Percentiles rank a stretch among this genome's conserved stretches.
phyloP scores from a whole-genome alignment of 2,797 vertebrate genomes.

The Tadarida brasiliensis region DNA sequence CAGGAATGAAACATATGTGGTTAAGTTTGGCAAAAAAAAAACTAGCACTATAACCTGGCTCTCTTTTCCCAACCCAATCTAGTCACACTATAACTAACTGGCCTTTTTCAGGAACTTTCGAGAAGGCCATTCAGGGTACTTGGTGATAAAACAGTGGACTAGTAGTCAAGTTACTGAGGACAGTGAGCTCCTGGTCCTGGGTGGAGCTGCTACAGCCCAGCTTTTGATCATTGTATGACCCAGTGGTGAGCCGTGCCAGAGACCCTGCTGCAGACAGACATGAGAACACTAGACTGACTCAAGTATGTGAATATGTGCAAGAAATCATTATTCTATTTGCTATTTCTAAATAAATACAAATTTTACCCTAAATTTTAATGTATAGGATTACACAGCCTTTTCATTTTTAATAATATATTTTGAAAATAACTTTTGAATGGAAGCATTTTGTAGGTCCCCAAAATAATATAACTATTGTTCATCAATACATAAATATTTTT shows the following conservation, averaged over 20 bases:
- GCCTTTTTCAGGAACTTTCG: background rate
- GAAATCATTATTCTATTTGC: background rate
- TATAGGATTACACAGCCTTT: background rate
- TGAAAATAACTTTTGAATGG: constrained; percentile 21
- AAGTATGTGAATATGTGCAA: background rate
- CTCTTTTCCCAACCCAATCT: background rate
- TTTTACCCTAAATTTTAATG: background rate
- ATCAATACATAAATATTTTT: background rate
- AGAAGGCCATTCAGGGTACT: background rate
- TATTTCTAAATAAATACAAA: background rate
- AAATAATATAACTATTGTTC: background rate
- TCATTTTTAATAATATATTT: background rate
- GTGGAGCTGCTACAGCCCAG: rapidly evolving
- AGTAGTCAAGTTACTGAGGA: background rate
- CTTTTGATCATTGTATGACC: background rate
- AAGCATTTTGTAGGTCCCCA: background rate
- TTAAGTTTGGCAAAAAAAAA: background rate
- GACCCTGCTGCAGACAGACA: background rate
- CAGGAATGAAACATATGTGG: background rate
- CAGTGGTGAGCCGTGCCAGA: background rate
- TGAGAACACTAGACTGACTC: background rate
- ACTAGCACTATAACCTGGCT: background rate
- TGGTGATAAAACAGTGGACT: background rate
- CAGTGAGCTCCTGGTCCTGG: background rate
- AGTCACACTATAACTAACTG: background rate